Conservation (phyloP, 2,888 invertebrate species). For the Trypoxylon attenuatum region DNA sequence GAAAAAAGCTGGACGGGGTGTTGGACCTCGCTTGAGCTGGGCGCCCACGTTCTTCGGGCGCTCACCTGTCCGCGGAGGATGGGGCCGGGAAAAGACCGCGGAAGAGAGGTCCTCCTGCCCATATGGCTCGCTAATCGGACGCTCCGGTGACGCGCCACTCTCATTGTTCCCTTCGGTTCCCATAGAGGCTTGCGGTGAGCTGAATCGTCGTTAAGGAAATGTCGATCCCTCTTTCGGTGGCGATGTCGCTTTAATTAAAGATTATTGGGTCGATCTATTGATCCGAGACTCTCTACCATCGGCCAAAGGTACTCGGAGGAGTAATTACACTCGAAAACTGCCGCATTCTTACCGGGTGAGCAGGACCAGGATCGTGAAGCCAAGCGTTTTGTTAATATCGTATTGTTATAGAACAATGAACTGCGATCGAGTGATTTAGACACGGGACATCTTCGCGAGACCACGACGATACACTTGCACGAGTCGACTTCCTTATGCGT, state of each 20-base stretch:
- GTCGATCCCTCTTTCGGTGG: background rate
- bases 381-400: conserved; percentile 25
- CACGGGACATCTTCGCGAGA: conserved; percentile 23
- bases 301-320: background rate
- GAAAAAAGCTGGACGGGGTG: conserved; percentile 53
- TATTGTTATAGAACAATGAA: conserved; percentile 40
- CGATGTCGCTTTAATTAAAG: conserved; percentile 30
- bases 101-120: background rate
- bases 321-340: conserved; percentile 34
- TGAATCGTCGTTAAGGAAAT: background rate
- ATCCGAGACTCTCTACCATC: background rate
- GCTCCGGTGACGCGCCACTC: background rate
- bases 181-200: background rate
- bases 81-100: conserved; percentile 1
- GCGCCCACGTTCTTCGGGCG: background rate
- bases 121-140: background rate
- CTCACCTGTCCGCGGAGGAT: background rate
- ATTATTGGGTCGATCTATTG: conserved; percentile 24
- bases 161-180: background rate
- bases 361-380: conserved; percentile 9
- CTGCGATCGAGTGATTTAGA: conserved; percentile 45
- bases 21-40: conserved; percentile 6
- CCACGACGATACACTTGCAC: conserved; percentile 47
- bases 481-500: conserved; percentile 50
- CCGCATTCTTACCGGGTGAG: conserved; percentile 19